Evolutionary conservation across 2,888 invertebrate genomes (phyloP).

Genomic region (Xestoiulus laeticollis): DNA sequence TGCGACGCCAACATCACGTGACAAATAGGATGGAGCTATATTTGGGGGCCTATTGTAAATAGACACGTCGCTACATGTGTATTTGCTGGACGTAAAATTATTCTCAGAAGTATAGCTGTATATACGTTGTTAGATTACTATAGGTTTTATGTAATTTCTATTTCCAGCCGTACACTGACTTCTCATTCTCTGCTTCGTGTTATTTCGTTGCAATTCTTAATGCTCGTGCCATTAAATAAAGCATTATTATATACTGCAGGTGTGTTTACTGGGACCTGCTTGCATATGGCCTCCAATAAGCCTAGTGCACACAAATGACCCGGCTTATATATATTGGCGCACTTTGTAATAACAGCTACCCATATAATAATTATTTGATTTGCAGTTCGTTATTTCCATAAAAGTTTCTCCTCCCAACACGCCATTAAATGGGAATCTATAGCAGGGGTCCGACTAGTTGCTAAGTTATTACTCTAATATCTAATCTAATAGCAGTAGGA

Average conservation of each 20-base stretch:
- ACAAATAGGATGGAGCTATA: too few relatives aligned
- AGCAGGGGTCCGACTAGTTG: not conserved
- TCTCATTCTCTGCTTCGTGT: not conserved
- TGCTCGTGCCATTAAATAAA: constrained; percentile 18
- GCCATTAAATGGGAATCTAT: not conserved
- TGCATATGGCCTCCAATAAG: constrained; percentile 22
- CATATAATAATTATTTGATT: constrained; percentile 33
- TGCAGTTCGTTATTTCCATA: constrained; percentile 15
- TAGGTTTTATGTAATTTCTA: not conserved
- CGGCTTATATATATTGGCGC: constrained; percentile 4
- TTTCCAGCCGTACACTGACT: not conserved
- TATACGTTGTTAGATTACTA: not conserved
- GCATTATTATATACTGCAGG: constrained; percentile 15
- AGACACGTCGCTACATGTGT: too few relatives aligned
- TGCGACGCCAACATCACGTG: too few relatives aligned
- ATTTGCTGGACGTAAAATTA: too few relatives aligned
- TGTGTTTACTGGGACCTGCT: constrained; percentile 23
- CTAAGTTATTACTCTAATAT: constrained; percentile 8
- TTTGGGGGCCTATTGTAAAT: too few relatives aligned
- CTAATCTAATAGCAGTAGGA: not conserved
- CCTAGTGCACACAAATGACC: constrained; percentile 4
- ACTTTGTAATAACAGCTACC: constrained; percentile 28
- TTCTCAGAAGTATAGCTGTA: not conserved
- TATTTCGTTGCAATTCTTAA: constrained; percentile 21
- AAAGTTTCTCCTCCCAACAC: not conserved